Base-by-base conservation (phyloP, 2,888 invertebrate species). In the Epistrophella euchroma region DNA sequence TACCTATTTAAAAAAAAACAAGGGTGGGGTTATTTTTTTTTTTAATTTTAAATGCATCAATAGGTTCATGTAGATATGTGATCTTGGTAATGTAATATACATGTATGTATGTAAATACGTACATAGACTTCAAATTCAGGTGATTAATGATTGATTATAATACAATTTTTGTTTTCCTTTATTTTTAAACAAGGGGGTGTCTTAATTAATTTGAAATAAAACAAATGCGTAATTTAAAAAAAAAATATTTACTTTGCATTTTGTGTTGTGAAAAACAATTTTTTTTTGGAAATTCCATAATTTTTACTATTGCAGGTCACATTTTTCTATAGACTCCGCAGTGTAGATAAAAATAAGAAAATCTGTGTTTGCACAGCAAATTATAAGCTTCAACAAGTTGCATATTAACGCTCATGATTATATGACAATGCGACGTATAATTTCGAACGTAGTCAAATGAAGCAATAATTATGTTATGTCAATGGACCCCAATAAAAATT, bases 381-480 rank as follows among this genome's bases (percentile, higher is more conserved):
- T 58, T 58, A 6, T 47, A 9, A 17, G 7, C 10, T 25, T 52
- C 15, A 25, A 13, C 1, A 25, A 25, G 3, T 15, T 9, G 22
- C 19, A 3, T 47, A n/a, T n/a, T 5, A 5, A 28, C 0, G 1
- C 19, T 47, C 19, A 10, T 37, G 22, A 3, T 28, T 28, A 5
- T 1, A 28, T 7, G 45, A 45, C 35, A 17, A 50, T 62, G n/a
- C n/a, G 25, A 52, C 19, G 28, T 64, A 52, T 35, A 35, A 11
- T 45, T 37, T 66, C 22, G 66, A 28, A 76, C 68, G 68, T 70
- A 70, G 60, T 28, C 68, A 58, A 40, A 40, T 32, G 1, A 32
- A 9, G 1, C 32, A 9, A 32, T 4, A n/a, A n/a, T n/a, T n/a
- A n/a, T 28, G 4, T 32, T 32, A 40, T 40, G 15, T 40, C 40